These are phyloP conservation scores for Prinia subflava DNA, from an alignment of 2,113 vertebrate species.

Conservation along the genomic window DNA sequence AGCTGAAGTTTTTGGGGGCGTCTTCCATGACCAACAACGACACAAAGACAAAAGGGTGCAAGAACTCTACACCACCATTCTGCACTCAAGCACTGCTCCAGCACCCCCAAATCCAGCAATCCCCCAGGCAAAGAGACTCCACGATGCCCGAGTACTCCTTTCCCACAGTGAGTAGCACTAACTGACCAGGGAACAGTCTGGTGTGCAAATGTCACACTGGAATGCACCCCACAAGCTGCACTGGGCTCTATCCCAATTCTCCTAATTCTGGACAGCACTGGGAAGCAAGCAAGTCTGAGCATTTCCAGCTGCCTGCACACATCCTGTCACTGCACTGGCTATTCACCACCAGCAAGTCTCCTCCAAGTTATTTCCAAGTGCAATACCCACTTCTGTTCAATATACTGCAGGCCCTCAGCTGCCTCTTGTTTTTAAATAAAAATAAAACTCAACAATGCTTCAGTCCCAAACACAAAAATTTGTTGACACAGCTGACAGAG, in stretches of 20 bases:
- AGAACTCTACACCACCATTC: neutral
- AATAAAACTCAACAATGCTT: neutral
- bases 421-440: neutral
- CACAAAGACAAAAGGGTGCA: neutral
- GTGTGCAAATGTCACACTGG: neutral
- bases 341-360: neutral
- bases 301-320: neutral
- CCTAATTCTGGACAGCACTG: neutral
- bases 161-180: fast-evolving
- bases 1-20: neutral
- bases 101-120: neutral
- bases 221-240: neutral
- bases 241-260: neutral
- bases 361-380: neutral
- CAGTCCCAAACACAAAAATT: neutral
- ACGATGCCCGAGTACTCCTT: fast-evolving
- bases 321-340: neutral
- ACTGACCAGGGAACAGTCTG: neutral
- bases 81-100: neutral
- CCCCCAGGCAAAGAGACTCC: neutral
- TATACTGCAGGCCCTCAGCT: neutral
- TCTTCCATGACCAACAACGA: neutral
- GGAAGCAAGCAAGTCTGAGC: neutral
- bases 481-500: neutral
- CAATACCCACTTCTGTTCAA: neutral